Evolutionary conservation across 2,888 invertebrate species (phyloP), one percentile per base, ranked within the genome.

Genomic region (Oxytorus armatus): DNA sequence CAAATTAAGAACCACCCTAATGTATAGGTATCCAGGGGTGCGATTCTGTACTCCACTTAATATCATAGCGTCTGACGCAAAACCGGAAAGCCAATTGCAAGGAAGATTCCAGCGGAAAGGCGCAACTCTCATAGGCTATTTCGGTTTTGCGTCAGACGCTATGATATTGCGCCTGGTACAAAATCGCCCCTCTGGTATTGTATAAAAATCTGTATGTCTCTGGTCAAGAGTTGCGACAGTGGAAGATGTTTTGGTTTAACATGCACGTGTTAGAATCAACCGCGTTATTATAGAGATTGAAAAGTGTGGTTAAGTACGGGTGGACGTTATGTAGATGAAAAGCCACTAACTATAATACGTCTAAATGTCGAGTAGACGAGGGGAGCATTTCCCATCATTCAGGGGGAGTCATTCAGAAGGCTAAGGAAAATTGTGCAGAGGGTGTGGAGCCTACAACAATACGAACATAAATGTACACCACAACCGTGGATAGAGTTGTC

Each of bases 401-500:
- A 29, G 47, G 11, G 11, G 29, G 49, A 8, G 4, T 1, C 33
- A 1, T 36, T 18, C 33, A 65, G n/a, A 49, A 29, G 65, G 49
- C 18, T 18, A 33, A 33, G 18, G 14, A 5, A 36, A 39, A 61
- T 18, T 4, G 55, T 33, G 65, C 36, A 47, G 18, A n/a, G 53
- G 57, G 57, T 51, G 57, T n/a, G n/a, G n/a, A 55, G 65, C 14
- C 11, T 23, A 23, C 57, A 23, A 33, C 47, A 53, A 39, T 73
- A 18, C 39, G 23, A 42, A 16, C 25, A 25, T 44, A n/a, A n/a
- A 29, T 29, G 5, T 29, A 29, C 16, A 23, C 16, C 25, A 81
- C 75, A 77, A 55, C 77, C 86, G 79, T 83, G 83, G 87, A 89
- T 88, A 86, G 88, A 89, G 86, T 86, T 85, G 87, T 88, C 88